Evolutionary conservation across 2,113 vertebrate species (phyloP).

Genomic region (Odocoileus virginianus): DNA sequence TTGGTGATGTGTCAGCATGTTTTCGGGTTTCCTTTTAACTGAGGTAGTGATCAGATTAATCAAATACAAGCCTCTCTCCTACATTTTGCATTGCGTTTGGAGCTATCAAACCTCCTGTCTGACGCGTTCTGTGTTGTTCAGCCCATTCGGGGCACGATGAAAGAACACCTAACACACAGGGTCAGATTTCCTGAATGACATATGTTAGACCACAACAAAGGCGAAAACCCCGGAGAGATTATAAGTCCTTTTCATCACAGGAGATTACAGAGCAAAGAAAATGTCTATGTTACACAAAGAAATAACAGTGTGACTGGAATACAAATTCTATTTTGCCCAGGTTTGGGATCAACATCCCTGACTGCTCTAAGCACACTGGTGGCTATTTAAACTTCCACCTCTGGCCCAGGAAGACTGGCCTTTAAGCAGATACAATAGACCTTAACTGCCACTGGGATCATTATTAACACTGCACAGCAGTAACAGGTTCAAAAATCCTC

Average conservation of each 20-base stretch:
- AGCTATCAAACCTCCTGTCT: conserved; percentile 56
- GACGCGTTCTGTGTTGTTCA: conserved; percentile 64
- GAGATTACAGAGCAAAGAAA: conserved; percentile 69
- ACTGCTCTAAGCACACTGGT: neutral
- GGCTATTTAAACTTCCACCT: conserved; percentile 16
- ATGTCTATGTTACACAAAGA: conserved; percentile 46
- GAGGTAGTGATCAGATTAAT: conserved; percentile 63
- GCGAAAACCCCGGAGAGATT: conserved; percentile 47
- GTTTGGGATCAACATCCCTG: neutral
- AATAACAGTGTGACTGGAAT: conserved; percentile 59
- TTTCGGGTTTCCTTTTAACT: neutral
- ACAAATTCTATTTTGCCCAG: conserved; percentile 28
- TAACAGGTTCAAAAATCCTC: neutral
- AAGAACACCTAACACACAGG: conserved; percentile 61
- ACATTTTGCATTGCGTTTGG: conserved; percentile 41
- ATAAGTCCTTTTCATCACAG: conserved; percentile 30
- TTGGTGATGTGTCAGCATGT: conserved; percentile 22
- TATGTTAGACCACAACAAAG: conserved; percentile 52
- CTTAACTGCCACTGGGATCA: neutral
- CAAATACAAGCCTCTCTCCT: conserved; percentile 37
- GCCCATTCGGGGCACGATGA: conserved; percentile 56
- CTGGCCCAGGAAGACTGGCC: neutral
- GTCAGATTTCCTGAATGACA: conserved; percentile 55
- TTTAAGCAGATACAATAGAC: neutral
- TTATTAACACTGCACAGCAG: neutral